Evolutionary conservation across 1,140 invertebrate genomes (phyloP), one percentile per base, ranked within the genome.

Genomic region (Cydia amplana): DNA sequence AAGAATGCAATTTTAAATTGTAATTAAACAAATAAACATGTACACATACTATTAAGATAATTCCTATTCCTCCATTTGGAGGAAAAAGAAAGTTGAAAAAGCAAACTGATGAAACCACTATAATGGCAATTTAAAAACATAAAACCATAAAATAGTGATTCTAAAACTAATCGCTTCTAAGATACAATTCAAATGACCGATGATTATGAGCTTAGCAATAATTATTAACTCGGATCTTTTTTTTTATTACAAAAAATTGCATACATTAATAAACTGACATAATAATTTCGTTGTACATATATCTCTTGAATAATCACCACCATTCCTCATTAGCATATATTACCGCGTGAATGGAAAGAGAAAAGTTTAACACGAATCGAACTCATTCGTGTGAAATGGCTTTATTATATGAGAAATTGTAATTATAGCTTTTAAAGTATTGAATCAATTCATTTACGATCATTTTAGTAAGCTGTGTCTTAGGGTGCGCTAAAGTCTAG

Each of bases 161-260:
- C 10, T 67, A 67, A 55, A 67, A 67, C 64, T 25, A 67, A 67
- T 67, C 64, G 23, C 28, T 65, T 65, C 0, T 25, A 65, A n/a
- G n/a, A n/a, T n/a, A n/a, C n/a, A n/a, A n/a, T 65, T 65, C 4
- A 65, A 67, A 67, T 67, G 28, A 65, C 12, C 64, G 14, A 36
- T 36, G 16, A 67, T 67, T 67, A 67, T 28, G 20, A 65, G 63
- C 14, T 25, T 14, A 23, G 25, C 12, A 14, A 12, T 65, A 65
- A 65, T 65, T 65, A 65, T 67, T 28, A 1, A 67, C 32, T 16
- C 64, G n/a, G 25, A 32, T 7, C 12, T 7, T 36, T 67, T 12
- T 25, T 67, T 25, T 67, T 67, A n/a, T 67, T 67, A 36, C 64
- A 36, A 67, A 67, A 67, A 36, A 67, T 67, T 36, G 64, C 64